phyloP scores from a whole-genome alignment of 2,888 invertebrate genomes.

The Diaphora mendica region DNA sequence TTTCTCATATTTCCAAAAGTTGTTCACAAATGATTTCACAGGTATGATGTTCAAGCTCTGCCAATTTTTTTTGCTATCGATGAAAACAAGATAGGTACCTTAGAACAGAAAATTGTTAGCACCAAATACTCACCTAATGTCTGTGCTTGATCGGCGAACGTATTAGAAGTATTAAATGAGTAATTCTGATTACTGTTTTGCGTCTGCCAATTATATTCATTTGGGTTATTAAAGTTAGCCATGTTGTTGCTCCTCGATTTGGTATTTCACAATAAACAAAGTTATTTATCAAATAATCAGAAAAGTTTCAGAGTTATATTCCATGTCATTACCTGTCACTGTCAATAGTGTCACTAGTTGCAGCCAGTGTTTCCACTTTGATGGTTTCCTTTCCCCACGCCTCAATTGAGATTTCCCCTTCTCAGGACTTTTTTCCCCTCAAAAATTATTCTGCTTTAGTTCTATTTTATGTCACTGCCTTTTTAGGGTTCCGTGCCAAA shows the following conservation, averaged over 20 bases:
- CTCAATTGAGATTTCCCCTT: too few species aligned
- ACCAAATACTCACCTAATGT: conserved; percentile 68
- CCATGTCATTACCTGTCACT: conserved; percentile 43
- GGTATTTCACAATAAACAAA: conserved; percentile 16
- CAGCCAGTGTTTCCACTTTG: too few species aligned
- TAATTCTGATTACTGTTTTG: conserved; percentile 79
- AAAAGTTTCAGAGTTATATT: conserved; percentile 15
- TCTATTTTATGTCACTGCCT: too few species aligned
- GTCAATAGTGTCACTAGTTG: conserved; percentile 23
- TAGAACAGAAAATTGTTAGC: not conserved
- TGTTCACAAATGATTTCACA: not conserved
- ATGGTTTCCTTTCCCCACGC: too few species aligned
- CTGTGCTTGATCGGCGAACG: conserved; percentile 81
- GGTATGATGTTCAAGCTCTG: not conserved
- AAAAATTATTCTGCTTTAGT: too few species aligned
- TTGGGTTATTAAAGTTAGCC: conserved; percentile 78
- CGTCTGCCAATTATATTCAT: conserved; percentile 79
- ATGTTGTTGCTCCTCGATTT: conserved; percentile 48
- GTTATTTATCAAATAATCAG: conserved; percentile 1
- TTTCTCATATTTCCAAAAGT: too few species aligned
- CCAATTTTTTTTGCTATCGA: not conserved
- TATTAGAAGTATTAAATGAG: conserved; percentile 80
- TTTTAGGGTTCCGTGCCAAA: too few species aligned
- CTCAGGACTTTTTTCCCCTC: too few species aligned
- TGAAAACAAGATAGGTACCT: too few species aligned